These are phyloP conservation scores for Ditula angustiorana DNA, from an alignment of 2,888 invertebrate species.

Conservation along the genomic window DNA sequence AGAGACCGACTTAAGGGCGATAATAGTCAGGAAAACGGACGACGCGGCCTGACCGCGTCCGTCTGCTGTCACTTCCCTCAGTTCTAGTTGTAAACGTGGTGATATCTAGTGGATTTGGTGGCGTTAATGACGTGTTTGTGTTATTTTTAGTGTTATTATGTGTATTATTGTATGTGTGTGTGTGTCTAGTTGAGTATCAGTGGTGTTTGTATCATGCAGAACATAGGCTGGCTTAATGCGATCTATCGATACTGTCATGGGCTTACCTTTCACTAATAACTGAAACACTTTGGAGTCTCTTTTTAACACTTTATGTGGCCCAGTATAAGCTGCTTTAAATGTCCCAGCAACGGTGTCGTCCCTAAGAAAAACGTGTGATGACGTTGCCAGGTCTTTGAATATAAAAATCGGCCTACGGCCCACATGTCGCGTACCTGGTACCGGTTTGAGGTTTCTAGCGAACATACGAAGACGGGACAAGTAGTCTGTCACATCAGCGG, in stretches of 20 bases:
- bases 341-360: too few relatives aligned
- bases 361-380: not conserved
- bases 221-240: not conserved
- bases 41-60: not conserved
- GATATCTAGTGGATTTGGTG: not conserved
- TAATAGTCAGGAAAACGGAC: not conserved
- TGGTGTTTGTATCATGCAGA: not conserved
- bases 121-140: too few relatives aligned
- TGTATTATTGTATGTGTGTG: too few relatives aligned
- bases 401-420: not conserved
- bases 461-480: too few relatives aligned
- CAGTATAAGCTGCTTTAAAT: too few relatives aligned
- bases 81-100: not conserved
- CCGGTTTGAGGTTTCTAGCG: not conserved
- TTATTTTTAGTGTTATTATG: too few relatives aligned
- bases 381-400: not conserved
- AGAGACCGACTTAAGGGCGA: too few relatives aligned
- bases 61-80: not conserved
- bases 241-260: not conserved
- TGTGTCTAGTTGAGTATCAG: too few relatives aligned
- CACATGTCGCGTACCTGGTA: not conserved
- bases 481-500: too few relatives aligned
- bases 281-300: not conserved
- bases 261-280: not conserved
- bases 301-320: not conserved